These are phyloP conservation scores for Spodoptera picta DNA, from an alignment of 2,888 invertebrate genomes.

Conservation along the genomic window DNA sequence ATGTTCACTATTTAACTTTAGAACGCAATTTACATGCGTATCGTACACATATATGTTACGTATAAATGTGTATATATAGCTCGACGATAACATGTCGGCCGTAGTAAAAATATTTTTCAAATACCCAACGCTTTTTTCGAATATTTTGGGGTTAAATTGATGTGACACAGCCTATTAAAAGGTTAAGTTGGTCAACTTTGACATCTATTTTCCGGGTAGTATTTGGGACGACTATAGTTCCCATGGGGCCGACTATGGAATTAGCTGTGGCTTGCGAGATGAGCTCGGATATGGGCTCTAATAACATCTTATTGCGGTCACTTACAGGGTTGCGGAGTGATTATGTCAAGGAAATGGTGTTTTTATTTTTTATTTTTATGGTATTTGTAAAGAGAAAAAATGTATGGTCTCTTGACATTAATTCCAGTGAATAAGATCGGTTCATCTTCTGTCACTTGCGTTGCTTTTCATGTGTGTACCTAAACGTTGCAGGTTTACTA, in stretches of 20 bases:
- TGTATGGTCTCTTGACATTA: too few relatives aligned
- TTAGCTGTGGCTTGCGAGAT: constrained; percentile 26
- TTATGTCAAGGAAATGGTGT: not conserved
- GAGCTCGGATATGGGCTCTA: constrained; percentile 12
- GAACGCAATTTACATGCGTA: too few relatives aligned
- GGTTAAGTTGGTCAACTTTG: constrained; percentile 28
- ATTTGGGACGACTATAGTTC: constrained; percentile 13
- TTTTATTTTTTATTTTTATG: too few relatives aligned
- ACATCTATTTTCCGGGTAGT: constrained; percentile 33
- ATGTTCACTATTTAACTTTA: too few relatives aligned
- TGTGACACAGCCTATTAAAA: constrained; percentile 11
- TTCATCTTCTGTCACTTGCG: too few relatives aligned
- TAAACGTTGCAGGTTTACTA: too few relatives aligned
- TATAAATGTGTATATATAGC: not conserved
- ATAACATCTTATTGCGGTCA: constrained; percentile 35
- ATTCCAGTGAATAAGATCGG: too few relatives aligned
- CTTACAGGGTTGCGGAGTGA: constrained; percentile 1
- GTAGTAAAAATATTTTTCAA: constrained; percentile 11
- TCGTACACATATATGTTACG: too few relatives aligned
- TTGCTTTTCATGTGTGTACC: too few relatives aligned
- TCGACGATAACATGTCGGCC: constrained; percentile 12
- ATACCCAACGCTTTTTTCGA: not conserved
- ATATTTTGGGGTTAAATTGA: constrained; percentile 17
- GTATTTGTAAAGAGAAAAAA: too few relatives aligned
- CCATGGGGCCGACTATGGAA: constrained; percentile 24